Evolutionary conservation across 2,888 invertebrate species (phyloP).

Genomic region (Drosophila mulleri): DNA sequence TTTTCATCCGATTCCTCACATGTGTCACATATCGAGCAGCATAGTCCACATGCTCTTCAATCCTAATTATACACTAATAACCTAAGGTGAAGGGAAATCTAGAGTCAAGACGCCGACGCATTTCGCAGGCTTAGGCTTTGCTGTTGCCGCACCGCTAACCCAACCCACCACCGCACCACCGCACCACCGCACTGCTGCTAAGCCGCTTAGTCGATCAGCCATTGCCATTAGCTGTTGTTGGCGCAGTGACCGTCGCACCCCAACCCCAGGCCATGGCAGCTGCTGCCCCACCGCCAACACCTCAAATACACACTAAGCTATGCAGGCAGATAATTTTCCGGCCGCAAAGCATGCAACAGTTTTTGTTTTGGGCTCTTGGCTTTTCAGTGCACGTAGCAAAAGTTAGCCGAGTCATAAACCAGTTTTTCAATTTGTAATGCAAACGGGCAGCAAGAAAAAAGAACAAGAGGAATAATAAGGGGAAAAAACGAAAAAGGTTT

Average conservation of each 20-base stretch:
- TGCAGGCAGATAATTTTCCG: constrained; percentile 53
- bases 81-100: constrained; percentile 3
- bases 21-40: neutral
- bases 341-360: constrained; percentile 75
- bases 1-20: neutral
- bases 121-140: constrained; percentile 25
- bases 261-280: neutral
- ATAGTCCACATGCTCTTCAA: neutral
- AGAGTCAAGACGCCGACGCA: constrained; percentile 19
- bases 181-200: constrained; percentile 12
- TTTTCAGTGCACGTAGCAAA: constrained; percentile 71
- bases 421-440: constrained; percentile 70
- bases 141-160: neutral
- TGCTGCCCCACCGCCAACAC: neutral
- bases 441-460: constrained; percentile 22
- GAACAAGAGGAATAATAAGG: neutral
- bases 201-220: constrained; percentile 60
- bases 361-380: constrained; percentile 28
- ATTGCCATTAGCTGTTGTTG: neutral
- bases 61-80: neutral
- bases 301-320: constrained; percentile 33
- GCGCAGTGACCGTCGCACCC: constrained; percentile 36
- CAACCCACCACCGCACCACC: neutral
- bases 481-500: constrained; percentile 30
- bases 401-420: constrained; percentile 78